phyloP scores from a whole-genome alignment of 1,140 invertebrate genomes.

The Polypedilum vanderplanki region DNA sequence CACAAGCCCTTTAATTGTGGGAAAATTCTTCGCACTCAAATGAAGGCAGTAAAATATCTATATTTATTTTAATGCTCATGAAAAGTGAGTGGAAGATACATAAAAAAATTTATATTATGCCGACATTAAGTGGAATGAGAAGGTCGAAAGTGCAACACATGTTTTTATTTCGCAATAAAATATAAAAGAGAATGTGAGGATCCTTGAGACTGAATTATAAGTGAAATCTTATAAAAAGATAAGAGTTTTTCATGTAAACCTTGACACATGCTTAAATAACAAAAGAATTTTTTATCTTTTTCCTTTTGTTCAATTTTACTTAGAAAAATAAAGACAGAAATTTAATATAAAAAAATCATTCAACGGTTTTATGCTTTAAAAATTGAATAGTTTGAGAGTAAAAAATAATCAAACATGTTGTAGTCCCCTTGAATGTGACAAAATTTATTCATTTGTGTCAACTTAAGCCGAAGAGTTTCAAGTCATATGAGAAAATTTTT shows the following conservation, averaged over 20 bases:
- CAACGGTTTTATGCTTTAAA: too few relatives aligned
- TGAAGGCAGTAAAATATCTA: background rate
- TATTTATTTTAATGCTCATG: conserved; percentile 19
- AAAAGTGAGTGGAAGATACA: background rate
- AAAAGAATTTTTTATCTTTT: too few relatives aligned
- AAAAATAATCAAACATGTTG: too few relatives aligned
- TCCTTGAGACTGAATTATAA: background rate
- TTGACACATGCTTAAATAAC: background rate
- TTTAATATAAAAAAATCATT: too few relatives aligned
- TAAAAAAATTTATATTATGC: background rate
- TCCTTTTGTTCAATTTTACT: too few relatives aligned
- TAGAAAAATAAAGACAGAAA: too few relatives aligned
- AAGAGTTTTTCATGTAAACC: background rate
- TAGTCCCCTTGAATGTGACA: too few relatives aligned
- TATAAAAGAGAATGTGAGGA: background rate
- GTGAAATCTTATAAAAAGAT: background rate
- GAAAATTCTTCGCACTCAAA: background rate
- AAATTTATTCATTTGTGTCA: too few relatives aligned
- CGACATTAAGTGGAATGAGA: background rate
- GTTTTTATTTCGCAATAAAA: conserved; percentile 14
- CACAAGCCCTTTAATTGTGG: background rate
- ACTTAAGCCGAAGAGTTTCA: too few relatives aligned
- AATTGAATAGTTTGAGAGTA: too few relatives aligned
- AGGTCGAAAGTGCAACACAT: conserved; percentile 16
- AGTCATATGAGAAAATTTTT: too few relatives aligned